These are phyloP conservation scores for Melipona beecheii DNA, from an alignment of 2,888 invertebrate species.

Conservation along the genomic window DNA sequence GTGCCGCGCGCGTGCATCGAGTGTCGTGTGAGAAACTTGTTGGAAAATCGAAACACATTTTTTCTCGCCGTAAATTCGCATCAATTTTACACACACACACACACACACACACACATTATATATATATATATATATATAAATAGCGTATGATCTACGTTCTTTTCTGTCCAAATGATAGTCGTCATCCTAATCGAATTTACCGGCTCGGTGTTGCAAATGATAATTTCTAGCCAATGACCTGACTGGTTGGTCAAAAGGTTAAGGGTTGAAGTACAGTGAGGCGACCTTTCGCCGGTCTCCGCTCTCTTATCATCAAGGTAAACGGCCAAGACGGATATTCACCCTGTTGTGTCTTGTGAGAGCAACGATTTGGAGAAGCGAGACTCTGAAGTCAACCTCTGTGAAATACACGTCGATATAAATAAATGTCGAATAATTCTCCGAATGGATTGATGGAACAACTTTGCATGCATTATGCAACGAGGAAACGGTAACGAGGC, in stretches of 20 bases:
- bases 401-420: background rate
- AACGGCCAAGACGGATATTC: constrained; percentile 45
- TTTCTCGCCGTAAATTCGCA: background rate
- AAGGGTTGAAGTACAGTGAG: constrained; percentile 54
- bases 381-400: background rate
- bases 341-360: background rate
- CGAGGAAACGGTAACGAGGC: background rate
- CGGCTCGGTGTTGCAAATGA: background rate
- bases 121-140: background rate
- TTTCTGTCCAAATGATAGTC: background rate
- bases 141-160: background rate
- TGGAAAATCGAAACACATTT: background rate
- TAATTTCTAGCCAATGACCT: constrained; percentile 37
- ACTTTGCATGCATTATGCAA: background rate
- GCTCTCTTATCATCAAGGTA: constrained; percentile 56
- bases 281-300: constrained; percentile 43
- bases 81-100: background rate
- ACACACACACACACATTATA: too few relatives aligned
- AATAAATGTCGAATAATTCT: background rate
- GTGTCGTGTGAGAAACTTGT: constrained; percentile 25
- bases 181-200: background rate
- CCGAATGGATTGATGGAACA: too few relatives aligned
- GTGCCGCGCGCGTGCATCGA: constrained; percentile 28
- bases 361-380: background rate
- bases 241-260: constrained; percentile 39